Percentiles rank a stretch among this genome's conserved stretches.
Evolutionary conservation across 2,113 vertebrate species (phyloP).

Genomic region (Bostrychus sinensis): DNA sequence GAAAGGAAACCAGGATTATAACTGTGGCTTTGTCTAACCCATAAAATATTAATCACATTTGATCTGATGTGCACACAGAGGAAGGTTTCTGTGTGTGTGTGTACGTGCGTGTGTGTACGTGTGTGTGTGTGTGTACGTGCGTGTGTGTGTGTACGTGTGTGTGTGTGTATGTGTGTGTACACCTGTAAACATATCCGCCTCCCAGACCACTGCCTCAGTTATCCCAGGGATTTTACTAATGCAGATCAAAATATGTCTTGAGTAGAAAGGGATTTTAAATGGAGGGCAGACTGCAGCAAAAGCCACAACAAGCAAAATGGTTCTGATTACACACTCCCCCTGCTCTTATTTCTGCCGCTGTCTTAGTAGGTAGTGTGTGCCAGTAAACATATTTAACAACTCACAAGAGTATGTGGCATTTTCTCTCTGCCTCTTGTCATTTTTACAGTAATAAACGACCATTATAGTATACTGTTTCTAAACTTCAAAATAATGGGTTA

Average conservation of each 20-base stretch:
- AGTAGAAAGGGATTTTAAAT: constrained; percentile 25
- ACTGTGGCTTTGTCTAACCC: constrained; percentile 5
- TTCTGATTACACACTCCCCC: constrained; percentile 36
- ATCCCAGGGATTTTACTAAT: constrained; percentile 33
- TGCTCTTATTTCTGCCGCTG: constrained; percentile 18
- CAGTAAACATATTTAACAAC: constrained; percentile 9
- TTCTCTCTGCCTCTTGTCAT: constrained; percentile 11
- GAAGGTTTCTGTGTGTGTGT: no score
- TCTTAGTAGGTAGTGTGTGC: not conserved
- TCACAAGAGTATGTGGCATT: not conserved
- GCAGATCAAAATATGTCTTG: constrained; percentile 15
- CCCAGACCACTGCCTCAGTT: constrained; percentile 20
- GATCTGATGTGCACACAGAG: constrained; percentile 16
- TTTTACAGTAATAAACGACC: constrained; percentile 20
- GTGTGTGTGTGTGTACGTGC: no score
- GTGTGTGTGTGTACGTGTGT: no score
- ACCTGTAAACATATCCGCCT: constrained; percentile 41
- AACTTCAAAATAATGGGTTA: constrained; percentile 6
- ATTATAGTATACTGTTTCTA: constrained; percentile 7
- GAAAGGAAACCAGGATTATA: no score
- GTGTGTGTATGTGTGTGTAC: no score
- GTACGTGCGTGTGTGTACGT: no score
- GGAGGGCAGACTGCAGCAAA: constrained; percentile 17
- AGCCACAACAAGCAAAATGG: constrained; percentile 22
- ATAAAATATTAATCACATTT: constrained; percentile 11